Base-by-base conservation (phyloP, 2,113 vertebrate species). In the Phaethon lepturus region DNA sequence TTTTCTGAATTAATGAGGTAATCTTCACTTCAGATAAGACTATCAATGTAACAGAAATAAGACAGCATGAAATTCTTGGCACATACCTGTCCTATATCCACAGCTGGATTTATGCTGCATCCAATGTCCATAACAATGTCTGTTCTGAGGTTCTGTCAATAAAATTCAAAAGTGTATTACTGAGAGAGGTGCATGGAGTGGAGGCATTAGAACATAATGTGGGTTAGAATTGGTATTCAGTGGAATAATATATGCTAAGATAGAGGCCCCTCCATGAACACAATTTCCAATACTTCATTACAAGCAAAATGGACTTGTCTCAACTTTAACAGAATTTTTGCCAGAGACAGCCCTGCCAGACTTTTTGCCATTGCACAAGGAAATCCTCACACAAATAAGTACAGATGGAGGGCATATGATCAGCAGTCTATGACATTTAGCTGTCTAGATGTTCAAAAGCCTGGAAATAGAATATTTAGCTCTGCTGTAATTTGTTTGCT, bases 1-100 rank as follows among this genome's bases (percentile, higher is more conserved):
- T 49, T 73, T 94, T 69, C n/a, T 88, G 56, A 88, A 78, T 50
- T 81, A 78, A 92, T 40, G 17, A 71, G 5, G 28, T 42, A 73
- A 68, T 72, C 25, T 72, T 66, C 13, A 88, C 38, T 83, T 90
- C 19, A 67, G 31, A 56, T 40, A 75, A 90, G 25, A 31, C 44
- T 53, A 49, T 24, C 4, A 58, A 68, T 22, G 7, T 59, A 82
- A 77, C 2, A 95, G 49, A 88, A 81, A 89, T 3, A 83, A 75
- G 53, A 67, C 38, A 75, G 9, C 12, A 86, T 33, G 20, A 78
- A 68, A 55, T 62, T 45, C 42, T 79, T 79, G 44, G 25, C 40
- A 96, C 97, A 9, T 98, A 99, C 99, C 98, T 99, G 99, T 50
- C 99, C 99, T 56, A 99, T 98, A 97, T 99, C 99, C 84, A 99